phyloP scores from a whole-genome alignment of 1,140 invertebrate genomes.

The Daktulosphaira vitifoliae region DNA sequence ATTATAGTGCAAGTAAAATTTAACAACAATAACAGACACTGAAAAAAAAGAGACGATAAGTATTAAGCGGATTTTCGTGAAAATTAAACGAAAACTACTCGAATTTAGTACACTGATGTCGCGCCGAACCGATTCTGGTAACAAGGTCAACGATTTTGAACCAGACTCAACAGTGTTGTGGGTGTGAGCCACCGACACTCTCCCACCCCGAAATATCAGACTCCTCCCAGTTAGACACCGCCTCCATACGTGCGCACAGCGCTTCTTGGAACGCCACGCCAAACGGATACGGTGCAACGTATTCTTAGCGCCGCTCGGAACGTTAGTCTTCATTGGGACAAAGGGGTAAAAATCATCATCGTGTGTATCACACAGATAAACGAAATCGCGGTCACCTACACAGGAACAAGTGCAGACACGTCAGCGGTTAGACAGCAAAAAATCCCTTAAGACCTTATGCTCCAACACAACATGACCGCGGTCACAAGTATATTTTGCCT shows the following conservation, averaged over 20 bases:
- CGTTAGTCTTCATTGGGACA: conserved; percentile 15
- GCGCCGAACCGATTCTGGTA: conserved; percentile 31
- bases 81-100: conserved; percentile 9
- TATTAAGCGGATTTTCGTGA: conserved; percentile 14
- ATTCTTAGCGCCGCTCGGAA: conserved; percentile 17
- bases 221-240: conserved; percentile 17
- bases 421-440: no score
- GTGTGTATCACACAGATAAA: no score
- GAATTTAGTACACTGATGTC: conserved; percentile 28
- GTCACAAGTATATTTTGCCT: no score
- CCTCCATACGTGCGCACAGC: conserved; percentile 14
- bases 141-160: conserved; percentile 33
- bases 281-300: not conserved
- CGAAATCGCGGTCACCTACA: not conserved
- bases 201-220: not conserved
- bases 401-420: not conserved
- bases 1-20: no score
- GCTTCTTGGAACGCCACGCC: no score
- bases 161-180: conserved; percentile 26
- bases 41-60: not conserved
- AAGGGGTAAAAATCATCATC: conserved; percentile 4
- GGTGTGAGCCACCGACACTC: conserved; percentile 19
- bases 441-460: no score
- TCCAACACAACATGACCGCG: no score
- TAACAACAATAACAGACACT: no score